Conservation (phyloP, 2,113 vertebrate genomes). For the Ochotona curzoniae region DNA sequence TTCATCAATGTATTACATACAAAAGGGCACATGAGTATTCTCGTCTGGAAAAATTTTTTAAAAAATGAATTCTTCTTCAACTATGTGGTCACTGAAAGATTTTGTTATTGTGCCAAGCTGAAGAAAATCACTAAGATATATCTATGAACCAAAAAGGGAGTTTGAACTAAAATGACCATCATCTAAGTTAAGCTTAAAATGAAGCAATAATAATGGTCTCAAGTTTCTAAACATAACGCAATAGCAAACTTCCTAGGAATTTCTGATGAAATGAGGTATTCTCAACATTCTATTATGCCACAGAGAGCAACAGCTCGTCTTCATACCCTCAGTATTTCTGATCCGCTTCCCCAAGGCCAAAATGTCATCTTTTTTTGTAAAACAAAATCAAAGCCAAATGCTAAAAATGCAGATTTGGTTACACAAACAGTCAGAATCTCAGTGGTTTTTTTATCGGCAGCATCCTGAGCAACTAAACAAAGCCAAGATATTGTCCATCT, state of each 20-base stretch:
- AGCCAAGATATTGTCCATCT: slow-evolving; percentile 92
- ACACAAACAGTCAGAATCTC: slow-evolving; percentile 88
- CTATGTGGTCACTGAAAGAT: slow-evolving; percentile 17
- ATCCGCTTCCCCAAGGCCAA: slow-evolving; percentile 83
- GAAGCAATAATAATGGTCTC: slow-evolving; percentile 67
- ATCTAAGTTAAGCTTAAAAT: slow-evolving; percentile 75
- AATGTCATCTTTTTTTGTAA: slow-evolving; percentile 83
- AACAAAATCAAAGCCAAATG: slow-evolving; percentile 89
- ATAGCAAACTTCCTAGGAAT: slow-evolving; percentile 36
- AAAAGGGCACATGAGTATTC: slow-evolving; percentile 23
- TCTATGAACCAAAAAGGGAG: not conserved
- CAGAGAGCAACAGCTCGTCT: slow-evolving; percentile 79
- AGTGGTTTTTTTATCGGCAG: slow-evolving; percentile 86
- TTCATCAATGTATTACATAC: not conserved
- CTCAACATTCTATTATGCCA: slow-evolving; percentile 77
- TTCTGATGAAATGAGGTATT: slow-evolving; percentile 81
- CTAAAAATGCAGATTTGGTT: slow-evolving; percentile 87
- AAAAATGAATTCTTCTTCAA: slow-evolving; percentile 47
- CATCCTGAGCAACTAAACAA: slow-evolving; percentile 87
- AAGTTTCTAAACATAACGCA: slow-evolving; percentile 80
- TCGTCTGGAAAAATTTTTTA: not conserved
- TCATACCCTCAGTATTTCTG: slow-evolving; percentile 82
- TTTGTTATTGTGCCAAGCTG: slow-evolving; percentile 31
- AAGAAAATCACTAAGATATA: slow-evolving; percentile 28
- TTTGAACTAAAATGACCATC: slow-evolving; percentile 47